phyloP scores from a whole-genome alignment of 2,888 invertebrate species.

The Limnephilus marmoratus region DNA sequence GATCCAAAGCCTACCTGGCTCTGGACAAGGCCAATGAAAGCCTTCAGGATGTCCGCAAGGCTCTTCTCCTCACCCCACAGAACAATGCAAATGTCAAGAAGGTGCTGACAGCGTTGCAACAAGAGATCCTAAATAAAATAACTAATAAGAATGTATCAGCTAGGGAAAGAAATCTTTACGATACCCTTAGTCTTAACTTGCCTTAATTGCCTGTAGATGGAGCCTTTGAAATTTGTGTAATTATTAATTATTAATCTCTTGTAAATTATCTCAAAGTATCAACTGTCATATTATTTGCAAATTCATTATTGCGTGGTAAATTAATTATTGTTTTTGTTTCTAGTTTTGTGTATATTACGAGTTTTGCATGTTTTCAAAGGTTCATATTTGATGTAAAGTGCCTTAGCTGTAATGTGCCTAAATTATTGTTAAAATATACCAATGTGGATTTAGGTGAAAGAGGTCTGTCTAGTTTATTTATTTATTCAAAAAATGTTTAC shows the following conservation, averaged over 20 bases:
- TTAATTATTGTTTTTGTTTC: slow-evolving; percentile 9
- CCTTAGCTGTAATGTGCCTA: slow-evolving; percentile 25
- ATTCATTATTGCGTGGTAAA: slow-evolving; percentile 10
- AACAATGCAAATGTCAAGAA: slow-evolving; percentile 85
- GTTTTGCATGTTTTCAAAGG: slow-evolving; percentile 36
- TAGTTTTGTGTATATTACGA: slow-evolving; percentile 16
- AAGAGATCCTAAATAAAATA: slow-evolving; percentile 82
- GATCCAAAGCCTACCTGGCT: slow-evolving; percentile 91
- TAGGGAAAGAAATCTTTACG: slow-evolving; percentile 72
- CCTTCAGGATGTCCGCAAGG: slow-evolving; percentile 88
- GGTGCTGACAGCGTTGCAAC: slow-evolving; percentile 84
- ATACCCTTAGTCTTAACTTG: slow-evolving; percentile 76
- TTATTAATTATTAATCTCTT: slow-evolving; percentile 21
- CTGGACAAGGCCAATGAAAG: slow-evolving; percentile 86
- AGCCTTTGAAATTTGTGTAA: slow-evolving; percentile 33
- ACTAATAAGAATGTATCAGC: slow-evolving; percentile 69
- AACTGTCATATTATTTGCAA: slow-evolving; percentile 10
- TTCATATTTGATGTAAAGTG: slow-evolving; percentile 35
- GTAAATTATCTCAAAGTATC: slow-evolving; percentile 30
- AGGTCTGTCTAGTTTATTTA: slow-evolving; percentile 62
- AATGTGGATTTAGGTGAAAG: slow-evolving; percentile 47
- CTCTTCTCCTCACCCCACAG: slow-evolving; percentile 84
- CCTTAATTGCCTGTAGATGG: slow-evolving; percentile 68
- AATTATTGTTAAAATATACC: slow-evolving; percentile 34
- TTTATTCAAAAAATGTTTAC: slow-evolving; percentile 65